These are phyloP conservation scores for Caenorhabditis sp. DNA, from an alignment of 2,888 invertebrate species.

Conservation along the genomic window DNA sequence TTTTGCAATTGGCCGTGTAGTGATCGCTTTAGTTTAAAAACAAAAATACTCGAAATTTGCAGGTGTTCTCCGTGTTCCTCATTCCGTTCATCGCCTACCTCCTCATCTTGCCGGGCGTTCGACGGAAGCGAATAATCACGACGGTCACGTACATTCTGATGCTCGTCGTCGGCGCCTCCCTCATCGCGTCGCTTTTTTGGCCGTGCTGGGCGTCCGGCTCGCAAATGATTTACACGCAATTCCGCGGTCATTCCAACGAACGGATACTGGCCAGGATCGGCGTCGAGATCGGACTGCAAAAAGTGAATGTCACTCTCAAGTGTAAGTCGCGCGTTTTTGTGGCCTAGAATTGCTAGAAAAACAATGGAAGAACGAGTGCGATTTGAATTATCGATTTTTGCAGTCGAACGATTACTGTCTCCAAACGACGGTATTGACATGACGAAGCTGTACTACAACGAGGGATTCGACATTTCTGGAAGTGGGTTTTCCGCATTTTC, in stretches of 20 bases:
- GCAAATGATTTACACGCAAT: conserved; percentile 71
- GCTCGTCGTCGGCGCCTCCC: conserved; percentile 69
- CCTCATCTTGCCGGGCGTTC: conserved; percentile 74
- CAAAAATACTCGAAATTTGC: neutral
- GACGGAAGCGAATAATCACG: conserved; percentile 73
- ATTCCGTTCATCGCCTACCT: conserved; percentile 76
- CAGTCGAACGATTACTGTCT: conserved; percentile 61
- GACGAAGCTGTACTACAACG: conserved; percentile 70
- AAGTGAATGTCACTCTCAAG: conserved; percentile 74
- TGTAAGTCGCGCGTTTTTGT: conserved; percentile 47
- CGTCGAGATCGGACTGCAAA: conserved; percentile 73
- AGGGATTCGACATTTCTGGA: conserved; percentile 71
- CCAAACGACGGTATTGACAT: conserved; percentile 58
- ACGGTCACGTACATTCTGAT: conserved; percentile 71
- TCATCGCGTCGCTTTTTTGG: conserved; percentile 69
- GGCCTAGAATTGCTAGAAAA: neutral
- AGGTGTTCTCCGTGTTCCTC: conserved; percentile 70
- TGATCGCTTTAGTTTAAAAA: no score
- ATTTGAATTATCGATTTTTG: conserved; percentile 13
- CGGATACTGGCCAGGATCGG: conserved; percentile 72
- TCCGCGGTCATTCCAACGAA: conserved; percentile 72
- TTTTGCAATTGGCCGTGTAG: no score
- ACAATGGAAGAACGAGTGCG: neutral
- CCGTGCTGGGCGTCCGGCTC: conserved; percentile 76
- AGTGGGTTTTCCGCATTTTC: conserved; percentile 41